Base-by-base conservation (phyloP, 2,888 invertebrate genomes). In the Platycnemis pennipes region DNA sequence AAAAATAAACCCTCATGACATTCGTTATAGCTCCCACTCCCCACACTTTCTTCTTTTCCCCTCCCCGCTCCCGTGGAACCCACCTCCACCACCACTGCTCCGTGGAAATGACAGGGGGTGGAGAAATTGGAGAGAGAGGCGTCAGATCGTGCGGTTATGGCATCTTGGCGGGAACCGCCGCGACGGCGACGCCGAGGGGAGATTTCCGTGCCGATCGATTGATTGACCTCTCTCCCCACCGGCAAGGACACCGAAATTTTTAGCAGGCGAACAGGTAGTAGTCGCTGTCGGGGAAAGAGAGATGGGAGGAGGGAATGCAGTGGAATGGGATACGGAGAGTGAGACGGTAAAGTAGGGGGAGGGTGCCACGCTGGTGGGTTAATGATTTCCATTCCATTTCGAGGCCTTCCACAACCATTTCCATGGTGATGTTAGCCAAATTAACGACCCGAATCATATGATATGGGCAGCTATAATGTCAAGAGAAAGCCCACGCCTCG, bases 191-290 rank as follows among this genome's bases (percentile, higher is more conserved):
- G 31, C 77, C 77, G 31, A 16, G 16, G n/a, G 77, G 77, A 13
- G 77, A 37, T 63, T 16, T 11, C 37, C 11, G 77, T 37, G 37
- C 37, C 77, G 77, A 77, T 77, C 77, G 77, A 77, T 77, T 77
- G 77, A 37, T 77, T 77, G 37, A 77, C 77, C 37, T n/a, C 63
- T 56, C 56, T 22, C 56, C n/a, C 69, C 69, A 8, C 77, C 37
- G 77, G 77, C 77, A 77, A 77, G 77, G 77, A 77, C 77, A 37
- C 11, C 77, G 31, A 77, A 77, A 77, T 31, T 77, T 77, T n/a
- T n/a, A 77, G 77, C 37, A 13, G 31, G 45, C 26, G 26, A 46
- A n/a, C n/a, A 46, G 44, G 87, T n/a, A 45, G 46, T n/a, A 8
- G 8, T 26, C 13, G 77, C n/a, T 26, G 37, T 26, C 13, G 77